Conservation (phyloP, 2,113 vertebrate genomes). For the Apaloderma vittatum region DNA sequence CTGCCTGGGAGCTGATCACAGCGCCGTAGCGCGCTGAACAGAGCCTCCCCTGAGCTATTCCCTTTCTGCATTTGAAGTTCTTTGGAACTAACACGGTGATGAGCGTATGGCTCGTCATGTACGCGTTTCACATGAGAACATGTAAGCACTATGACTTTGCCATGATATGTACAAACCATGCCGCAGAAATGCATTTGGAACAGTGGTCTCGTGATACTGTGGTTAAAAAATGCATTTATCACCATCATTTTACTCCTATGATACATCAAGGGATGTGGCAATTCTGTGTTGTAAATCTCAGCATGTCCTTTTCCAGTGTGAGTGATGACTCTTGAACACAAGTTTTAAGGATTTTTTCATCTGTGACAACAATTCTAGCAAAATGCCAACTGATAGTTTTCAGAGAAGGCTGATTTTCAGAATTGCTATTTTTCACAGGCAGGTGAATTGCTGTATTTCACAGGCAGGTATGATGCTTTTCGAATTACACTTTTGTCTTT, state of each 20-base stretch:
- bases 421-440: neutral
- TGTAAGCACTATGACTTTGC: neutral
- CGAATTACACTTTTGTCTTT: neutral
- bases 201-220: neutral
- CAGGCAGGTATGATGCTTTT: neutral
- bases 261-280: neutral
- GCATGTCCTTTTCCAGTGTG: neutral
- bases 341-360: neutral
- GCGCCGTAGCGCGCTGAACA: neutral
- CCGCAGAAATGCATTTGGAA: neutral
- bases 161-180: neutral
- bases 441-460: neutral
- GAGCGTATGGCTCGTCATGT: neutral
- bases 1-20: neutral
- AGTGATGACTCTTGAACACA: neutral
- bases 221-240: neutral
- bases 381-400: neutral
- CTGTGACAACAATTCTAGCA: neutral
- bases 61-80: neutral
- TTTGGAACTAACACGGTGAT: neutral
- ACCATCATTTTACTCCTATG: neutral
- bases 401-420: neutral
- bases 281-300: neutral
- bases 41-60: neutral
- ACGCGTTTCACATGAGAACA: neutral